phyloP scores from a whole-genome alignment of 1,140 invertebrate species.

The Orchestia grillus region DNA sequence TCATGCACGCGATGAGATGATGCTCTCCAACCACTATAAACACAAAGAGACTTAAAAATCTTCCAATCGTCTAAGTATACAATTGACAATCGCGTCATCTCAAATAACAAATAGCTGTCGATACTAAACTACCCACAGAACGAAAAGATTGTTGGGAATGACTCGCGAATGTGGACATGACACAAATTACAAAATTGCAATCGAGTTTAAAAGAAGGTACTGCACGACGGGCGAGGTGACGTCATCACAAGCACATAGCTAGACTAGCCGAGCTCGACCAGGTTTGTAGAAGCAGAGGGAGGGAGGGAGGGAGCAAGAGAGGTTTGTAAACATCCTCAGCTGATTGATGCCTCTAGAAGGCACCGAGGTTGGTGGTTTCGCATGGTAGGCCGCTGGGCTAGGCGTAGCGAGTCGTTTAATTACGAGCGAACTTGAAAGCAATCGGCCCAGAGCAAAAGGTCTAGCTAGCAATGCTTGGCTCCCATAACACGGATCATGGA shows the following conservation, averaged over 20 bases:
- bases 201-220: not conserved
- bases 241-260: too few relatives aligned
- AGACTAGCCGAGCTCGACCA: not conserved
- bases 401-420: not conserved
- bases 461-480: not conserved
- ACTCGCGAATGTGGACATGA: not conserved
- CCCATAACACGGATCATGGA: too few relatives aligned
- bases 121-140: not conserved
- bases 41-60: too few relatives aligned
- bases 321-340: constrained; percentile 21
- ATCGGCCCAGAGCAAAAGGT: not conserved
- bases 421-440: not conserved
- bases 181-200: not conserved
- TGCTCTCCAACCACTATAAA: not conserved
- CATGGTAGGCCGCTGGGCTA: not conserved
- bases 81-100: not conserved
- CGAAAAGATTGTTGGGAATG: not conserved
- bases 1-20: not conserved
- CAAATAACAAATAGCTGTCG: not conserved
- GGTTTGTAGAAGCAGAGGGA: not conserved
- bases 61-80: not conserved
- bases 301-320: not conserved
- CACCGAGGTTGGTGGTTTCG: not conserved
- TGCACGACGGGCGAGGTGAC: not conserved
- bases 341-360: constrained; percentile 26